Base-by-base conservation (phyloP, 2,888 invertebrate genomes). In the Myathropa florea region DNA sequence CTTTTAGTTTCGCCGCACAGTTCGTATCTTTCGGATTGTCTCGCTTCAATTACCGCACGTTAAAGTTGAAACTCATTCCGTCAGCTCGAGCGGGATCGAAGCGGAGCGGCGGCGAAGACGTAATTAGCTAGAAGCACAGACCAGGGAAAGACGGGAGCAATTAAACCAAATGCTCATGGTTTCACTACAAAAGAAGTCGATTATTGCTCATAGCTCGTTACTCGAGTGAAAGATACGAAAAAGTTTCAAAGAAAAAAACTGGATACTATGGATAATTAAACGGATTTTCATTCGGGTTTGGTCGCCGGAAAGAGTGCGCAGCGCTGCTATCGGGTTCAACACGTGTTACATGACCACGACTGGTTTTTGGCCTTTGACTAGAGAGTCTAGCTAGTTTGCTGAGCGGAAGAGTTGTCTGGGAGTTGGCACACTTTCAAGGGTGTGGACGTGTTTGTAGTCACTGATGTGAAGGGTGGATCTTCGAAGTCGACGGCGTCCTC, bases 11-110 rank as follows among this genome's bases (percentile, higher is more conserved):
- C 46, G 46, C 46, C 46, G 46, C 46, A 46, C 46, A 0, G 39
- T 28, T 68, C 57, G 21, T 68, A 12, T 10, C 12, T 57, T 53
- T 10, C 26, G 55, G n/a, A 55, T 75, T 26, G 68, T 64, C 60
- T 80, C 80, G 73, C 75, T 81, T 81, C 81, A 81, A 81, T 75
- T 81, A 81, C 63, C 75, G 23, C 68, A 57, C 63, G 53, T 46
- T 33, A 46, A 18, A 46, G 46, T 46, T 9, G 18, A 46, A 46
- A 46, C 18, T 46, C 18, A 46, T 46, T 46, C 46, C 46, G 46
- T 46, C 46, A 46, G 46, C 46, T 6, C 18, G 46, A 46, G 18
- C 18, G 46, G 46, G 6, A 18, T 7, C 46, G 46, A n/a, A n/a
- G 46, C 33, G 33, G 33, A n/a, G 33, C 33, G 9, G 18, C 46